Evolutionary conservation across 2,888 invertebrate species (phyloP).

Genomic region (Caradrina clavipalpis): DNA sequence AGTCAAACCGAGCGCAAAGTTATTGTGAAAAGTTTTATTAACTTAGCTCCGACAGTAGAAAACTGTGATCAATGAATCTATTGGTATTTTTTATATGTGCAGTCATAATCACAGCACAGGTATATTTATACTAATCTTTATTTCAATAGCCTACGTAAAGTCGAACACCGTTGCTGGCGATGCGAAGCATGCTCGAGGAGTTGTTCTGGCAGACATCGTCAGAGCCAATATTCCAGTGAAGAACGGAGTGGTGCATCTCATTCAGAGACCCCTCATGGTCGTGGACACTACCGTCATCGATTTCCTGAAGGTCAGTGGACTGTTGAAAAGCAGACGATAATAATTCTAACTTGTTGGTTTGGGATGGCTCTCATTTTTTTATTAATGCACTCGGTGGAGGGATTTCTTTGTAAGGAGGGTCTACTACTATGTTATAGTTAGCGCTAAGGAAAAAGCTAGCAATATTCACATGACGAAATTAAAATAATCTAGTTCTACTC

Average conservation of each 20-base stretch:
- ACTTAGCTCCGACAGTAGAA: background rate
- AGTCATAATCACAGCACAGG: background rate
- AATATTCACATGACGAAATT: conserved; percentile 1
- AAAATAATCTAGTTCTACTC: conserved; percentile 12
- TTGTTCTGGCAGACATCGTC: conserved; percentile 96
- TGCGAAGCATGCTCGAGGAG: conserved; percentile 94
- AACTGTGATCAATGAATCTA: too few relatives aligned
- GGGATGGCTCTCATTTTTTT: background rate
- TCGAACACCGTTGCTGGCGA: conserved; percentile 96
- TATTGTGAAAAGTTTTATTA: background rate
- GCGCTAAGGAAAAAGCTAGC: conserved; percentile 2
- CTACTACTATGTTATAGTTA: background rate
- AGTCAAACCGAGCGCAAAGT: too few relatives aligned
- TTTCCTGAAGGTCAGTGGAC: conserved; percentile 93
- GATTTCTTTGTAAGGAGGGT: conserved; percentile 3
- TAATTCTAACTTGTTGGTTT: background rate
- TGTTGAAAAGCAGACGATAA: background rate
- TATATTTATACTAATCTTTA: background rate
- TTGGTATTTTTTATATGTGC: too few relatives aligned
- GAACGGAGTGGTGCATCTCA: conserved; percentile 98
- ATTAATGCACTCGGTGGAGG: conserved; percentile 16
- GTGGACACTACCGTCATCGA: conserved; percentile 97
- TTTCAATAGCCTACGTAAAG: conserved; percentile 94
- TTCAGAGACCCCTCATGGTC: conserved; percentile 97
- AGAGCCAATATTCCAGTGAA: conserved; percentile 97